Conservation (phyloP, 2,888 invertebrate genomes). For the Athalia circularis region DNA sequence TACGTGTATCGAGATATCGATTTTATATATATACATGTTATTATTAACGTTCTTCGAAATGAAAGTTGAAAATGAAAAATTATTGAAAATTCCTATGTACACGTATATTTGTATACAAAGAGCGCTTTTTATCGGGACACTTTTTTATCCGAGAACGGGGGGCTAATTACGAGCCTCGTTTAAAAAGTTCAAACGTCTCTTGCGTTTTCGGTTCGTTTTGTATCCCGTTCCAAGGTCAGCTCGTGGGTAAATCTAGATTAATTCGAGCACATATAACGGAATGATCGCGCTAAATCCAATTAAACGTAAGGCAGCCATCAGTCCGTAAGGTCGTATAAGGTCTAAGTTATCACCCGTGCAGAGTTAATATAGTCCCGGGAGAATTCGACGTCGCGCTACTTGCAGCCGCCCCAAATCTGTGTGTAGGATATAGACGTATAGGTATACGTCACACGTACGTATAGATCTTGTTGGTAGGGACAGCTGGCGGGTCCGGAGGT, state of each 20-base stretch:
- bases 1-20: constrained; percentile 28
- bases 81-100: too few species aligned
- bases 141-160: too few species aligned
- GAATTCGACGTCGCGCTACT: background rate
- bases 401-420: constrained; percentile 11
- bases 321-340: constrained; percentile 12
- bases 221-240: constrained; percentile 2
- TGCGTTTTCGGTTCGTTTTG: background rate
- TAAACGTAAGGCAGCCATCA: constrained; percentile 10
- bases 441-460: background rate
- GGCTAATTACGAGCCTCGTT: too few species aligned
- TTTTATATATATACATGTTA: constrained; percentile 3
- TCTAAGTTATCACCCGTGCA: constrained; percentile 31
- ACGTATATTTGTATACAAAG: too few species aligned
- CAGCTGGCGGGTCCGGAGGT: constrained; percentile 2
- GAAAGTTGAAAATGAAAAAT: too few species aligned
- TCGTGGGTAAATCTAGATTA: background rate
- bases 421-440: background rate
- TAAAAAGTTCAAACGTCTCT: background rate
- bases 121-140: too few species aligned
- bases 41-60: too few species aligned
- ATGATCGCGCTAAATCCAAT: constrained; percentile 31
- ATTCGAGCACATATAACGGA: constrained; percentile 1
- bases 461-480: constrained; percentile 11
- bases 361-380: constrained; percentile 39